Conservation (phyloP, 2,888 invertebrate genomes). For the Keiferia lycopersicella region DNA sequence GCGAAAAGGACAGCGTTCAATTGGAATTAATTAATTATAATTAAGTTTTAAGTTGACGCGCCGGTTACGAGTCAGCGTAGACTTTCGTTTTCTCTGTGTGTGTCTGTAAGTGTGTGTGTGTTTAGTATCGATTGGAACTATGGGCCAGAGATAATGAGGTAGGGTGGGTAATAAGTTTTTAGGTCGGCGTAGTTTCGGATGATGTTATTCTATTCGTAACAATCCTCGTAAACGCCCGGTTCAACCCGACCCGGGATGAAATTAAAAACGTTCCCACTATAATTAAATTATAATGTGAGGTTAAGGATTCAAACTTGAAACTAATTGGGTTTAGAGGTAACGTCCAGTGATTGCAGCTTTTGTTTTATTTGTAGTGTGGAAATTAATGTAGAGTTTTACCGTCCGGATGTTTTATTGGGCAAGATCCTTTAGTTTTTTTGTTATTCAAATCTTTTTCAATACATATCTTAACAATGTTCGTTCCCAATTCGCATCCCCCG, state of each 20-base stretch:
- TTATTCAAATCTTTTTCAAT: not conserved
- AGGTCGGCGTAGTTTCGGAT: constrained; percentile 48
- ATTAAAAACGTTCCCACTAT: constrained; percentile 21
- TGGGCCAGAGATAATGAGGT: constrained; percentile 78
- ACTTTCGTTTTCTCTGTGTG: constrained; percentile 68
- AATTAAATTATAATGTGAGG: constrained; percentile 16
- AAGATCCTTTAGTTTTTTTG: no score
- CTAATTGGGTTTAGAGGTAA: constrained; percentile 19
- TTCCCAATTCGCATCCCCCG: not conserved
- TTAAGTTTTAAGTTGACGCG: constrained; percentile 90
- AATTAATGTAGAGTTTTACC: no score
- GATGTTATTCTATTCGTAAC: constrained; percentile 24
- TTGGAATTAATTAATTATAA: constrained; percentile 92
- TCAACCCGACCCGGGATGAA: constrained; percentile 13
- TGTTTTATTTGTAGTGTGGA: not conserved
- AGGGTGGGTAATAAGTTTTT: constrained; percentile 75
- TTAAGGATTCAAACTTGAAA: constrained; percentile 15
- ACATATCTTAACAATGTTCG: no score
- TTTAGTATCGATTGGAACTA: constrained; percentile 76
- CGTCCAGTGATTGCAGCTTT: not conserved
- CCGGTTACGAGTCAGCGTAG: constrained; percentile 77
- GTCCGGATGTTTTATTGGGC: not conserved
- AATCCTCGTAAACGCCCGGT: constrained; percentile 6
- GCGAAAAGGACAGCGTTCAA: constrained; percentile 76
- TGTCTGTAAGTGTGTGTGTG: constrained; percentile 65